These are phyloP conservation scores for Microctonus hyperodae DNA, from an alignment of 2,888 invertebrate species.

Conservation along the genomic window DNA sequence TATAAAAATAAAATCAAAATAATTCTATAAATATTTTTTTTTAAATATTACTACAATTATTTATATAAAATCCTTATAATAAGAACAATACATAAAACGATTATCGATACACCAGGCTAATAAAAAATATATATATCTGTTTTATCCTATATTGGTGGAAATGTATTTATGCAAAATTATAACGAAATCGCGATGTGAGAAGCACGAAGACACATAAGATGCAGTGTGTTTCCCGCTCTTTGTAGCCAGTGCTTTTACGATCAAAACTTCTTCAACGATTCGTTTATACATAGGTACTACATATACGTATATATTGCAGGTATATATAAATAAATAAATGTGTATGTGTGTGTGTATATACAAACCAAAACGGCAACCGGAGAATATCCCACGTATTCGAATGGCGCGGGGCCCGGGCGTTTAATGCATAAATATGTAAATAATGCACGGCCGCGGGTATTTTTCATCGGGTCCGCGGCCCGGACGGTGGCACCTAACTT, in stretches of 20 bases:
- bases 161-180: constrained; percentile 18
- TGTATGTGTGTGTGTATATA: constrained; percentile 12
- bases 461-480: constrained; percentile 51
- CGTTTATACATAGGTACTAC: constrained; percentile 3
- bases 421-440: constrained; percentile 60
- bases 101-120: constrained; percentile 9
- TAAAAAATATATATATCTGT: constrained; percentile 10
- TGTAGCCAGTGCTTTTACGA: constrained; percentile 18
- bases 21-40: no score
- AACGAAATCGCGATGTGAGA: constrained; percentile 21
- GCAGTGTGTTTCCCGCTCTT: constrained; percentile 1
- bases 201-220: constrained; percentile 10
- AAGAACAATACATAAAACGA: constrained; percentile 20
- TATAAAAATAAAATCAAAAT: not conserved
- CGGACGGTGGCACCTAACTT: constrained; percentile 55
- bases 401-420: constrained; percentile 40
- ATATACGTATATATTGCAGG: constrained; percentile 14
- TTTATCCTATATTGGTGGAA: constrained; percentile 5
- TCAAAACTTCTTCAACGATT: constrained; percentile 6
- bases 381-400: constrained; percentile 37
- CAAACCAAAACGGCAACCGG: constrained; percentile 35
- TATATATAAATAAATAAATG: no score
- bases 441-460: constrained; percentile 54
- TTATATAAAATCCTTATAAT: no score
- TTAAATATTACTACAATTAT: no score